Evolutionary conservation across 2,797 vertebrate genomes (phyloP).

Genomic region (Varecia variegata): DNA sequence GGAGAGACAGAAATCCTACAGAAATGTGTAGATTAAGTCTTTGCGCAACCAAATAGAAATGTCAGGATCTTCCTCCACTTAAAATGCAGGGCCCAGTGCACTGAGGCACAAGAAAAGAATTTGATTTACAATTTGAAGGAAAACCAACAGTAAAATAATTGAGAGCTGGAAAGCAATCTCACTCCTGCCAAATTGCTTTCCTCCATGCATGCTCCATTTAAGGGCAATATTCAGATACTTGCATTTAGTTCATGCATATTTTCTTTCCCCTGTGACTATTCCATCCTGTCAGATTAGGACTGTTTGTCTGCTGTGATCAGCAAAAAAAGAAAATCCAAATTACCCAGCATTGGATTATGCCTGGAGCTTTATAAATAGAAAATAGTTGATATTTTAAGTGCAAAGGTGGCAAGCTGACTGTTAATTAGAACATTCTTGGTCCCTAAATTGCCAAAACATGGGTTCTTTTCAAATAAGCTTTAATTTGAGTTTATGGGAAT

Average conservation of each 20-base stretch:
- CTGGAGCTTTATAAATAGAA: conserved; percentile 1
- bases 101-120: conserved; percentile 65
- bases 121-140: conserved; percentile 80
- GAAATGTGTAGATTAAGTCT: not conserved
- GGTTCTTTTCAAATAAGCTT: not conserved
- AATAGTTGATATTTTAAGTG: not conserved
- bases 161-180: conserved; percentile 79
- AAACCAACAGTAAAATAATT: conserved; percentile 78
- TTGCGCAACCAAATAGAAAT: conserved; percentile 14
- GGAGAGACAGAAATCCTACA: not conserved
- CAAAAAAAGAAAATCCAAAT: not conserved
- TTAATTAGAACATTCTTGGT: not conserved
- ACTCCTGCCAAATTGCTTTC: conserved; percentile 82
- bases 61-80: conserved; percentile 69
- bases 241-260: conserved; percentile 49
- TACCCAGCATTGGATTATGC: not conserved
- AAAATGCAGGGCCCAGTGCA: conserved; percentile 69
- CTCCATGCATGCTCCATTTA: conserved; percentile 20
- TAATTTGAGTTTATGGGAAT: not conserved
- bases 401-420: not conserved
- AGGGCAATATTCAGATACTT: not conserved
- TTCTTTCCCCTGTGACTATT: conserved; percentile 42
- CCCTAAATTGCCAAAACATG: not conserved
- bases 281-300: conserved; percentile 12
- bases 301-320: conserved; percentile 30